A percentile compares a stretch with the other conserved stretches of the same genome.
Conservation (phyloP, 2,888 invertebrate species). For the Eremobia ochroleuca region DNA sequence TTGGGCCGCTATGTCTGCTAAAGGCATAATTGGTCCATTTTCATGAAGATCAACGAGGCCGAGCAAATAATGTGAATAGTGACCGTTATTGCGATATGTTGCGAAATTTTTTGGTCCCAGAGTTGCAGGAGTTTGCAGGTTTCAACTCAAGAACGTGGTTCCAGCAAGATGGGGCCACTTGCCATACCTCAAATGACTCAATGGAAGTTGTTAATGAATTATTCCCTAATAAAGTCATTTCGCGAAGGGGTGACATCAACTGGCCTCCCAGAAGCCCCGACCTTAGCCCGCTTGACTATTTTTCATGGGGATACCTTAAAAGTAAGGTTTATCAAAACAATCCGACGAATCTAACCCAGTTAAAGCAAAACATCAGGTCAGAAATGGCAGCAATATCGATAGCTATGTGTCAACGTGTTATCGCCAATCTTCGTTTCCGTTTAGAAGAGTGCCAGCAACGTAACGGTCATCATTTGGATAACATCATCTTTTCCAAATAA, state of each 20-base stretch:
- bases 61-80: conserved; percentile 58
- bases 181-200: neutral
- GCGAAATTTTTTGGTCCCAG: conserved; percentile 57
- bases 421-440: neutral
- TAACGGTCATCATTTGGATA: neutral
- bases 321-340: neutral
- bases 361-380: neutral
- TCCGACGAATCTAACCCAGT: neutral
- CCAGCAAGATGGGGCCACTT: no score
- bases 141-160: neutral
- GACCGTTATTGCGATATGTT: conserved; percentile 64
- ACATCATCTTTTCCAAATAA: neutral
- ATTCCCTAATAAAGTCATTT: neutral
- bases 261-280: conserved; percentile 2
- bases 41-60: conserved; percentile 28
- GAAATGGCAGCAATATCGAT: neutral
- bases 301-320: neutral
- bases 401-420: conserved; percentile 2
- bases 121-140: conserved; percentile 39
- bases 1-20: conserved; percentile 7
- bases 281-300: neutral
- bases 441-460: conserved; percentile 3
- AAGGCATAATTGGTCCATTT: conserved; percentile 15
- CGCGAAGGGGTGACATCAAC: neutral
- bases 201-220: neutral